These are phyloP conservation scores for Cavia porcellus DNA, from an alignment of 2,113 vertebrate species.

Conservation along the genomic window DNA sequence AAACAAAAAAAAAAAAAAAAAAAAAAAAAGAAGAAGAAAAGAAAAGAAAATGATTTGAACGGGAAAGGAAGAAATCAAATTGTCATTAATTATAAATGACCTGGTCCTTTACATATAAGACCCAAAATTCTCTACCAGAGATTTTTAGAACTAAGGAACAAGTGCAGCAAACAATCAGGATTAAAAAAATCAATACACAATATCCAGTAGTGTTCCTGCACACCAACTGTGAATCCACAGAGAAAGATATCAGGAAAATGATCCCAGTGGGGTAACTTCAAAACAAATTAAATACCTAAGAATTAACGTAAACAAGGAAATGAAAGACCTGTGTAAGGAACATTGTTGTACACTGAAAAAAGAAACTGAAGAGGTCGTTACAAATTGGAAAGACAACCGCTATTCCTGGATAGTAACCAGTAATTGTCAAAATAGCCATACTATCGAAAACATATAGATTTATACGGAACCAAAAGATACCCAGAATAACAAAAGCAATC, in stretches of 20 bases:
- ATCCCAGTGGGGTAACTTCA: not conserved
- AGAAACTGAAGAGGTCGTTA: not conserved
- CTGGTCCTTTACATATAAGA: not conserved
- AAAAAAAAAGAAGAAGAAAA: not conserved
- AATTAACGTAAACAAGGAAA: not conserved
- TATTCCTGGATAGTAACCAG: not conserved
- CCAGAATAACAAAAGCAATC: not conserved
- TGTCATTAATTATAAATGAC: not conserved
- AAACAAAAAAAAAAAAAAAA: not conserved
- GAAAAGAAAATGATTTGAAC: not conserved
- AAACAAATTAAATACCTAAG: not conserved
- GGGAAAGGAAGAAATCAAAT: not conserved
- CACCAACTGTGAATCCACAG: not conserved
- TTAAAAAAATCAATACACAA: not conserved
- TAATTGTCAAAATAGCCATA: not conserved
- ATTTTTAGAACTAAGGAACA: not conserved
- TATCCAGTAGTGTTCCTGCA: not conserved
- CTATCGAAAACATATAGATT: not conserved
- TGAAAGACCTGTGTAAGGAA: not conserved
- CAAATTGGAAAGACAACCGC: not conserved
- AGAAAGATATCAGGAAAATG: not conserved
- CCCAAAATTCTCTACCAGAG: not conserved
- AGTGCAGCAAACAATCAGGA: not conserved
- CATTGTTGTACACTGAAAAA: not conserved
- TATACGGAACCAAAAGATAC: not conserved